Evolutionary conservation across 2,113 vertebrate species (phyloP).

Genomic region (Brachyistius frenatus): DNA sequence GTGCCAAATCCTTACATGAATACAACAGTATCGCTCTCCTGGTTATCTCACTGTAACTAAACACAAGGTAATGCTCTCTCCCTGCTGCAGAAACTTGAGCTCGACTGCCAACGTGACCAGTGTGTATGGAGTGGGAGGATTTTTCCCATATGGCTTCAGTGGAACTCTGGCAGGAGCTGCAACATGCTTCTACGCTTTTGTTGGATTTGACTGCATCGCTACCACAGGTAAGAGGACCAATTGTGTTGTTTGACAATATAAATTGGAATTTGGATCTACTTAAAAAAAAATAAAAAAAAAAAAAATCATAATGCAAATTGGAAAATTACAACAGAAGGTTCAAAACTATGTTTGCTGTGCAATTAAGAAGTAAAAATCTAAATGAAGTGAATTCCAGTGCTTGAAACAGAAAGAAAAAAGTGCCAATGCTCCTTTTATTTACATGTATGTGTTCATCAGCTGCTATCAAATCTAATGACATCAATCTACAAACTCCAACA

Average conservation of each 20-base stretch:
- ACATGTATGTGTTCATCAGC: too few relatives aligned
- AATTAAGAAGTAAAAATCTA: too few relatives aligned
- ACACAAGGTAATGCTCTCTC: constrained; percentile 15
- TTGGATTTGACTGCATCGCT: constrained; percentile 92
- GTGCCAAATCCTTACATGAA: neutral
- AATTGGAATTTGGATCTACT: neutral
- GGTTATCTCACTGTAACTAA: constrained; percentile 16
- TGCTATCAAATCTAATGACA: too few relatives aligned
- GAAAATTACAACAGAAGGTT: too few relatives aligned
- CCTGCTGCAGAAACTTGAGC: constrained; percentile 80
- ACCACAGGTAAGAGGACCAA: constrained; percentile 81
- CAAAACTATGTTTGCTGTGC: too few relatives aligned
- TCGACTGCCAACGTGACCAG: constrained; percentile 73
- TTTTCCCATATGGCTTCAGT: constrained; percentile 88
- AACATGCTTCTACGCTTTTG: constrained; percentile 91
- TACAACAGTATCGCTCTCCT: neutral
- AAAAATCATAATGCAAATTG: too few relatives aligned
- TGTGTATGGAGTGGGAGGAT: constrained; percentile 85
- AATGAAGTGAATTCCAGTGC: too few relatives aligned
- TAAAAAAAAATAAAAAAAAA: too few relatives aligned
- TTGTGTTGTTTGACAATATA: neutral
- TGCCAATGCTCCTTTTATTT: too few relatives aligned
- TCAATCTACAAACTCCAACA: too few relatives aligned
- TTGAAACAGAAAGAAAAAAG: too few relatives aligned
- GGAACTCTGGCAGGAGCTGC: constrained; percentile 90